Evolutionary conservation across 1,140 invertebrate genomes (phyloP).

Genomic region (Amyelois transitella): DNA sequence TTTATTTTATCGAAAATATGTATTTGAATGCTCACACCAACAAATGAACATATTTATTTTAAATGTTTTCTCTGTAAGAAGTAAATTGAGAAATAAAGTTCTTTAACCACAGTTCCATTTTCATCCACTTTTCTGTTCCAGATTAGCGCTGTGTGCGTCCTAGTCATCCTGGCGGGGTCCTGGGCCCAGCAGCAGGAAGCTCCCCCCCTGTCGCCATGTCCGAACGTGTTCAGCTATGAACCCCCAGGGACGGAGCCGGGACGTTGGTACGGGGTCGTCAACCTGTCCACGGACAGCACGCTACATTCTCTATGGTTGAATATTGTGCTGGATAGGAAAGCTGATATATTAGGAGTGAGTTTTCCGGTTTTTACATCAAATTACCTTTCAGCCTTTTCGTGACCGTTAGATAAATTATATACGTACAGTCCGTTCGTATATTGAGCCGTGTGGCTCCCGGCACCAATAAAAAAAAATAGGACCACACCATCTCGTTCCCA

Average conservation of each 20-base stretch:
- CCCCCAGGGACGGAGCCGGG: constrained; percentile 46
- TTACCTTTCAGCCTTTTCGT: too few species aligned
- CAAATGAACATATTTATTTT: too few species aligned
- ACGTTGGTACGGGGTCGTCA: constrained; percentile 59
- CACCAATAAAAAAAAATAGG: too few species aligned
- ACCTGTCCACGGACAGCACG: constrained; percentile 58
- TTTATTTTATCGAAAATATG: too few species aligned
- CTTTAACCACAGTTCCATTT: background rate
- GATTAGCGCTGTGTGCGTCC: constrained; percentile 26
- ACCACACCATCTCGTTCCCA: too few species aligned
- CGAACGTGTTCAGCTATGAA: constrained; percentile 65
- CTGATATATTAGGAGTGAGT: constrained; percentile 64
- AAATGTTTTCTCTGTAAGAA: too few species aligned
- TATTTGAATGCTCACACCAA: too few species aligned
- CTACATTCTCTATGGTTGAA: constrained; percentile 67
- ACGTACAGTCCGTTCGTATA: too few species aligned
- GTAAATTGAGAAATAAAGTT: too few species aligned
- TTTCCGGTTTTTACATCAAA: background rate
- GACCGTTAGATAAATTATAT: too few species aligned
- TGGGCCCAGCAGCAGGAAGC: constrained; percentile 27
- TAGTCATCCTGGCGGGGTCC: constrained; percentile 26
- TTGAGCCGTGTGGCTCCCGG: too few species aligned
- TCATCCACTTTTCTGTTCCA: constrained; percentile 11
- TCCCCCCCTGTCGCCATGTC: constrained; percentile 56
- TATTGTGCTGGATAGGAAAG: constrained; percentile 59